Conservation (phyloP, 1,140 invertebrate species). For the Proales similis region DNA sequence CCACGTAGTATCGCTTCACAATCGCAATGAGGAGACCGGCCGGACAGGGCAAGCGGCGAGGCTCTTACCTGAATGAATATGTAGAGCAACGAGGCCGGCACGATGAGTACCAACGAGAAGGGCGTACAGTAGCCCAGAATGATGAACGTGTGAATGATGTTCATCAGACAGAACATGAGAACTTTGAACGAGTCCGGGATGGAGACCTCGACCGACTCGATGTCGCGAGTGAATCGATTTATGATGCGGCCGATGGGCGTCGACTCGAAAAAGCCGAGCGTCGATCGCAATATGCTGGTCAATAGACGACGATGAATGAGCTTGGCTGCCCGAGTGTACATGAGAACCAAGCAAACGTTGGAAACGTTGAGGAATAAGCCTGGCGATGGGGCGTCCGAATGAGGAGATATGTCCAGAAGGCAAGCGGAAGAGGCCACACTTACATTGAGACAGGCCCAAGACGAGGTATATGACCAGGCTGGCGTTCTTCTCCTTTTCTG, state of each 20-base stretch:
- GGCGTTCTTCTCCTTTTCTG: conserved; percentile 8
- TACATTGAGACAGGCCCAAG: conserved; percentile 26
- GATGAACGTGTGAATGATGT: conserved; percentile 37
- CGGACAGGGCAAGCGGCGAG: too few relatives aligned
- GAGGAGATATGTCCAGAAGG: background rate
- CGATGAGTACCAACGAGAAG: conserved; percentile 28
- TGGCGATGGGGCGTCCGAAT: background rate
- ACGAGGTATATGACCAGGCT: conserved; percentile 17
- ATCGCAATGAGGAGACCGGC: background rate
- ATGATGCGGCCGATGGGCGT: conserved; percentile 70
- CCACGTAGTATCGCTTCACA: conserved; percentile 62
- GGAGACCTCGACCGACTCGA: conserved; percentile 54
- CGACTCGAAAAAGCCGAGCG: conserved; percentile 64
- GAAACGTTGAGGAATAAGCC: conserved; percentile 25
- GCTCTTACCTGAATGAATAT: conserved; percentile 26
- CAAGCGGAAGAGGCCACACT: background rate
- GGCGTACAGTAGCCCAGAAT: conserved; percentile 31
- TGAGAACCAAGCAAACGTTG: conserved; percentile 28
- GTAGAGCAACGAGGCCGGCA: conserved; percentile 27
- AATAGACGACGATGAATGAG: conserved; percentile 19
- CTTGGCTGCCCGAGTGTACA: conserved; percentile 27
- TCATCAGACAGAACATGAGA: conserved; percentile 12
- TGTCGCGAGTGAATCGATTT: conserved; percentile 61
- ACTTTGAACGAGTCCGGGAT: conserved; percentile 44
- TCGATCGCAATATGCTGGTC: conserved; percentile 61